Conservation (phyloP, 1,140 invertebrate species). For the Temnothorax longispinosus region DNA sequence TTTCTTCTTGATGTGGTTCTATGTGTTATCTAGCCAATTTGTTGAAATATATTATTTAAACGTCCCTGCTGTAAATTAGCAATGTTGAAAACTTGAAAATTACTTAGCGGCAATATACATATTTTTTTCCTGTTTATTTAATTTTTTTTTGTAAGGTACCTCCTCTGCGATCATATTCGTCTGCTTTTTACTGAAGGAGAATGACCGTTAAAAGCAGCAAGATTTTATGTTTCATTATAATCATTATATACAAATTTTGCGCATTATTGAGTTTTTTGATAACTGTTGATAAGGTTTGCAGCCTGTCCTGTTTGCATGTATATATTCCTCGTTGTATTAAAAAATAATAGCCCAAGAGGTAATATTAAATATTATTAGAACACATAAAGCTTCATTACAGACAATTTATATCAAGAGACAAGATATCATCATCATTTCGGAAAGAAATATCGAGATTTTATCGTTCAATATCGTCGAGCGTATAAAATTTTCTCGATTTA, state of each 20-base stretch:
- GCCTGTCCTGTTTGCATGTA: slow-evolving; percentile 43
- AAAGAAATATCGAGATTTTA: slow-evolving; percentile 3
- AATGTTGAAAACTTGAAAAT: slow-evolving; percentile 1
- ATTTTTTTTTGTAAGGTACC: neutral
- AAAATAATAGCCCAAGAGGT: neutral
- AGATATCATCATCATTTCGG: neutral
- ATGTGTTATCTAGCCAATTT: slow-evolving; percentile 2
- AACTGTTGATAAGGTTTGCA: neutral
- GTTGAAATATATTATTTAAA: neutral
- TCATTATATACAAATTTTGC: slow-evolving; percentile 5
- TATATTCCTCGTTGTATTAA: neutral
- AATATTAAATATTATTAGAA: neutral
- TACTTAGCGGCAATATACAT: neutral
- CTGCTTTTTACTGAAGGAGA: slow-evolving; percentile 6
- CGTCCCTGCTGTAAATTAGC: slow-evolving; percentile 4
- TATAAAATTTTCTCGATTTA: neutral
- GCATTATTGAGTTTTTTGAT: neutral
- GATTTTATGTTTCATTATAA: neutral
- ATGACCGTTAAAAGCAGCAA: neutral
- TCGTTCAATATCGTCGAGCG: neutral
- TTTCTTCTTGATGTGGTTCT: slow-evolving; percentile 23
- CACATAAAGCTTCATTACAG: neutral
- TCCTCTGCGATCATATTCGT: neutral
- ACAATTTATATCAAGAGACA: neutral
- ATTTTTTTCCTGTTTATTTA: neutral